Conservation (phyloP, 2,113 vertebrate genomes). For the Pterocles gutturalis region DNA sequence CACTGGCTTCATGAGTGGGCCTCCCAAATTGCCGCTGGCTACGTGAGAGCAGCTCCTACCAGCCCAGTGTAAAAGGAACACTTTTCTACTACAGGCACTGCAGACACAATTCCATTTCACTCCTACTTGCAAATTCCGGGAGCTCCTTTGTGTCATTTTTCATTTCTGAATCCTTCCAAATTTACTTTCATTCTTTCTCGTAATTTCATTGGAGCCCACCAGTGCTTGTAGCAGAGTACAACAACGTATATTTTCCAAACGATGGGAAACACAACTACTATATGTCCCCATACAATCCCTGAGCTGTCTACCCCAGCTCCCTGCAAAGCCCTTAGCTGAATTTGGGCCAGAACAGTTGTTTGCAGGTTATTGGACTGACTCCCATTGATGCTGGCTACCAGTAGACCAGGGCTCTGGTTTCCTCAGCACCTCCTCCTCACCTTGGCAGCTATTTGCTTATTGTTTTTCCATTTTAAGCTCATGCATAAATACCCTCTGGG, state of each 20-base stretch:
- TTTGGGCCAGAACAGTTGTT: not conserved
- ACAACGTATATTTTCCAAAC: not conserved
- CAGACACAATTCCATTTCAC: not conserved
- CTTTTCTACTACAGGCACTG: not conserved
- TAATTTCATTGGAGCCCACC: not conserved
- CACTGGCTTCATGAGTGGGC: not conserved
- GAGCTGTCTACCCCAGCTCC: rapidly evolving
- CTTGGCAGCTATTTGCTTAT: not conserved
- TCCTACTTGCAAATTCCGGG: not conserved
- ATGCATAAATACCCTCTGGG: not conserved
- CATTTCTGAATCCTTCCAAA: not conserved
- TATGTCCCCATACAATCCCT: not conserved
- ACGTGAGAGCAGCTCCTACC: not conserved
- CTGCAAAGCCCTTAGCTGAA: not conserved
- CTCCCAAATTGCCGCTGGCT: not conserved
- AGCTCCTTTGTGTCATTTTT: not conserved
- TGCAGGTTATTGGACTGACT: not conserved
- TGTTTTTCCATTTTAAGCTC: not conserved
- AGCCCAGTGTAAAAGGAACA: not conserved
- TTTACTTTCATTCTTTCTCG: not conserved
- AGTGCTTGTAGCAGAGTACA: not conserved
- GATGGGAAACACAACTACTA: not conserved
- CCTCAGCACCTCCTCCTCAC: not conserved
- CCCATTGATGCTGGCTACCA: not conserved
- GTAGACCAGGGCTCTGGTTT: not conserved